Evolutionary conservation across 2,113 vertebrate species (phyloP), one percentile per base, ranked within the genome.

Genomic region (Phylloscopus trochiloides): DNA sequence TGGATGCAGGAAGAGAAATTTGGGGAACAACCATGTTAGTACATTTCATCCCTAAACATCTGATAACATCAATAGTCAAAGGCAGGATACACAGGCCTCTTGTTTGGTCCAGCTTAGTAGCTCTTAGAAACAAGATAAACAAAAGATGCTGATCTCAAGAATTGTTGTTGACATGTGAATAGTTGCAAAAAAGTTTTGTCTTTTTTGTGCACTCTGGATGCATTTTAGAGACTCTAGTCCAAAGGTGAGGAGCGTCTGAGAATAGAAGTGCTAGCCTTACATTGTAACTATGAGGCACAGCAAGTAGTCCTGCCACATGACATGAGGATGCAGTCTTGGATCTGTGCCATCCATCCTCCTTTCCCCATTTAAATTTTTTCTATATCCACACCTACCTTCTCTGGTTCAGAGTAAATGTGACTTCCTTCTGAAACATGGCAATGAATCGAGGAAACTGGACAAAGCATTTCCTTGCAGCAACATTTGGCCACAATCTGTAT

Each of bases 181-280:
- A 72, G 2, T n/a, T 17, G 3, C 83, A 28, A 9, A 59, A 51
- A 52, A 8, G 4, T 54, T 87, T 66, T 63, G 32, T 58, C 7
- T 8, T n/a, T 47, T 47, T 54, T 48, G 38, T 57, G 52, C 7
- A 14, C 14, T 63, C 29, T 43, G 31, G 22, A 14, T 52, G 17
- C 10, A 32, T 61, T 94, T 92, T 61, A 45, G 28, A 80, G 14
- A 42, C 32, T 45, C 9, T 45, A 68, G 36, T 57, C 31, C 54
- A 76, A 86, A 76, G 36, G 5, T 65, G 57, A 92, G 66, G 28
- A 83, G 63, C 21, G 2, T 26, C n/a, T 73, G 36, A 73, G 42
- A 43, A 15, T 1, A 52, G 42, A 80, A 68, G 20, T 2, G 0
- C 12, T 40, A 40, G 19, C 1, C 17, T 24, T 72, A 61, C 15